These are phyloP conservation scores for Gonatopus flavifemur DNA, from an alignment of 1,140 invertebrate species.

Conservation along the genomic window DNA sequence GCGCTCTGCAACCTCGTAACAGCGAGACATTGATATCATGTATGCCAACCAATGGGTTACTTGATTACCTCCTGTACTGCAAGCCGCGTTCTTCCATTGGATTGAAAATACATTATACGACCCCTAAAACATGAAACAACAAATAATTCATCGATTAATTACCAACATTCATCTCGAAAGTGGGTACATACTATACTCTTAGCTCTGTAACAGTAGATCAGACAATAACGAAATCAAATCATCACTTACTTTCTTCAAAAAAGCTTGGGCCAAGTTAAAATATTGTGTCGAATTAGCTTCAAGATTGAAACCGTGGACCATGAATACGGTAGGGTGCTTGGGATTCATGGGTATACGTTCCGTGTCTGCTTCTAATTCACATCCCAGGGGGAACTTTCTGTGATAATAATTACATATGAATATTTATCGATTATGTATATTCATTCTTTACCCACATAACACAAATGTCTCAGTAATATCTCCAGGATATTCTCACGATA, in stretches of 20 bases:
- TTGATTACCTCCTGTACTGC: not conserved
- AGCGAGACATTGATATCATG: not conserved
- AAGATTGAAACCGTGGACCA: slow-evolving; percentile 12
- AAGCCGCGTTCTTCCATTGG: slow-evolving; percentile 14
- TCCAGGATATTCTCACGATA: too few species aligned
- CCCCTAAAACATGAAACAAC: not conserved
- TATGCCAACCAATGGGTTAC: not conserved
- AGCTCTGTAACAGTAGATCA: too few species aligned
- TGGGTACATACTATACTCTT: too few species aligned
- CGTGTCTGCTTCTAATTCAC: not conserved
- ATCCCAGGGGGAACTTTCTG: not conserved
- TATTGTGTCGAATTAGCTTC: not conserved
- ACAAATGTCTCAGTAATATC: too few species aligned
- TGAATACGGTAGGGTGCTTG: not conserved
- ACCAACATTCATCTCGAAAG: too few species aligned
- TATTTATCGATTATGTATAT: too few species aligned
- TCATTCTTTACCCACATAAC: too few species aligned
- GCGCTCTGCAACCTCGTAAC: not conserved
- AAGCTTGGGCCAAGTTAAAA: not conserved
- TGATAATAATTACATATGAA: too few species aligned
- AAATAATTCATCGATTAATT: not conserved
- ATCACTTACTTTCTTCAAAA: not conserved
- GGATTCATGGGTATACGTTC: not conserved
- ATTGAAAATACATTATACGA: not conserved
- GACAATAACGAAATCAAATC: too few species aligned